phyloP scores from a whole-genome alignment of 2,113 vertebrate species.

The Pongo abelii region DNA sequence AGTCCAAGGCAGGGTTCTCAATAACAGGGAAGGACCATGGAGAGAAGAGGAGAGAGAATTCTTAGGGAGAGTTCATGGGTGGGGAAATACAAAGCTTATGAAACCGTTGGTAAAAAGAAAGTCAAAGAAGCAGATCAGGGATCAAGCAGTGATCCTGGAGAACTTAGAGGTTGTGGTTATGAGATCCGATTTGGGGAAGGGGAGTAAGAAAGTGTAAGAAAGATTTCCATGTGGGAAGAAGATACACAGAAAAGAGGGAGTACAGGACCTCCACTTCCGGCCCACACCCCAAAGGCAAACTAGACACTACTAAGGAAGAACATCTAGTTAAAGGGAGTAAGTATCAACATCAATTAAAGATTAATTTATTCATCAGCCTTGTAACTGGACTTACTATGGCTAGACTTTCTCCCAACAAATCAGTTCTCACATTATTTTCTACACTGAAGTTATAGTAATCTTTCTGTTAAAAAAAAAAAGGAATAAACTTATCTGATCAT shows the following conservation, averaged over 20 bases:
- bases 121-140: neutral
- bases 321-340: neutral
- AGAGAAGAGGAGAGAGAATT: neutral
- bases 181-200: neutral
- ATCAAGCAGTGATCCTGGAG: neutral
- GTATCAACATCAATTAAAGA: neutral
- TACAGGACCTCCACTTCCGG: neutral
- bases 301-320: neutral
- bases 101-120: neutral
- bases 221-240: neutral
- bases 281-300: neutral
- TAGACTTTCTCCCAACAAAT: neutral
- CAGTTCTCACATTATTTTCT: neutral
- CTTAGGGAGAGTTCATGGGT: neutral
- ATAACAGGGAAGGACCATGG: neutral
- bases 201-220: neutral
- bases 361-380: neutral
- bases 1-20: neutral
- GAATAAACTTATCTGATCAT: neutral
- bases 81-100: neutral
- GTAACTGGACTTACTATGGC: neutral
- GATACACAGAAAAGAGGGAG: neutral
- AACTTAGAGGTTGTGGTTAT: neutral
- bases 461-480: neutral
- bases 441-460: neutral